Percentiles rank a stretch among this genome's conserved stretches.
phyloP scores from a whole-genome alignment of 2,113 vertebrate genomes.

The Cricetomys ansorgei region DNA sequence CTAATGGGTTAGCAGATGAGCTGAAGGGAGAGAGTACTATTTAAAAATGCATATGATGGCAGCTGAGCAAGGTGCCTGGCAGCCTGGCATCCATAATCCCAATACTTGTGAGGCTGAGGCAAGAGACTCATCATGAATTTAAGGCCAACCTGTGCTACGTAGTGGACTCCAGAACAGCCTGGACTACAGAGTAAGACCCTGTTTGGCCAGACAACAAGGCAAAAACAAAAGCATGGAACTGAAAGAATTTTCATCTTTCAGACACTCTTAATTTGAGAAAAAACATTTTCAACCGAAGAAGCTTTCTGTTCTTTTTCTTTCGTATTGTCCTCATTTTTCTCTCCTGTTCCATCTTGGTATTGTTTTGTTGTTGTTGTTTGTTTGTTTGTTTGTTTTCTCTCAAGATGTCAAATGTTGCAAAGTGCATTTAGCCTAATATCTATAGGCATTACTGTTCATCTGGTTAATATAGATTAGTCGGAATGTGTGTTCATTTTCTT shows the following conservation, averaged over 20 bases:
- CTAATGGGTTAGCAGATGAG: neutral
- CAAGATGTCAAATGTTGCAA: neutral
- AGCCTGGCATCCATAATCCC: neutral
- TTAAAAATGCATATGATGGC: neutral
- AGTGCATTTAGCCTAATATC: neutral
- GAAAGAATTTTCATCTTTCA: neutral
- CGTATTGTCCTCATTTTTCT: neutral
- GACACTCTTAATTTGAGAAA: neutral
- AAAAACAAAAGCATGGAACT: neutral
- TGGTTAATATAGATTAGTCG: neutral
- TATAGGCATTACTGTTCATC: neutral
- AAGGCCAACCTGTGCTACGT: neutral
- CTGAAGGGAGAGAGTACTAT: neutral
- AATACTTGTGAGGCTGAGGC: neutral
- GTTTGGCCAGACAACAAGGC: neutral
- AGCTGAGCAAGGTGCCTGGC: neutral
- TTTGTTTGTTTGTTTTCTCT: neutral
- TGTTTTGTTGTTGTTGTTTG: neutral
- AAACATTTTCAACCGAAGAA: neutral
- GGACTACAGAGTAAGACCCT: neutral
- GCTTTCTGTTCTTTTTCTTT: neutral
- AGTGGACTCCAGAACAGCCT: neutral
- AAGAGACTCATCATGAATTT: neutral
- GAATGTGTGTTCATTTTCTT: slow-evolving; percentile 40
- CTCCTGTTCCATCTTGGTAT: neutral